Evolutionary conservation across 2,797 vertebrate species (phyloP), one percentile per base, ranked within the genome.

Genomic region (Cuculus canorus): DNA sequence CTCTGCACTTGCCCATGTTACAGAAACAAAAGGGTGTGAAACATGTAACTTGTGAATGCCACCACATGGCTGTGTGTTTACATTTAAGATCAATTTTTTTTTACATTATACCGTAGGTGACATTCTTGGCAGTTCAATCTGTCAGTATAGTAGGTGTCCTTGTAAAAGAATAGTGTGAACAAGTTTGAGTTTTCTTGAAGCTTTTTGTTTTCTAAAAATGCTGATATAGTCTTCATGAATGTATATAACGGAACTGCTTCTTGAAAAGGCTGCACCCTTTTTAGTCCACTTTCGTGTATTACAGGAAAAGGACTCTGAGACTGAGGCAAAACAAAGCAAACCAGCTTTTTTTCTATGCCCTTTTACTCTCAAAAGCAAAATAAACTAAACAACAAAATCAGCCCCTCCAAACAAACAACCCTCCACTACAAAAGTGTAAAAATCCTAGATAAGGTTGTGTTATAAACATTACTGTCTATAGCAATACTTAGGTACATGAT

Each of bases 21-120:
- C 32, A 85, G 39, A 41, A 92, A 80, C 23, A 66, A 71, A 82
- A 91, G 10, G 12, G 25, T 82, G 28, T n/a, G 27, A 78, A 79
- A 82, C 3, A 0, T 73, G 3, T 57, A 45, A 64, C 54, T 92
- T 79, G 16, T 48, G 90, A 84, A 93, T 86, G 45, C 14, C 56
- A 75, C 9, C 48, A 50, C 11, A 35, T 7, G 35, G n/a, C 30
- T 56, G 8, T 69, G 27, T 59, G 17, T 53, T 95, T 73, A 57
- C 23, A 66, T 70, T 94, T 83, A 73, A 95, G 95, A 92, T 82
- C 33, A 88, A 24, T 75, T 81, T 86, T 69, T 8, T 86, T 94
- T 83, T 75, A n/a, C 39, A 63, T 72, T 22, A 16, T 35, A 53
- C 7, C 60, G 19, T 64, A 79, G 52, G 48, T 56, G 68, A 85